phyloP scores from a whole-genome alignment of 1,140 invertebrate species.

The Venturia canescens region DNA sequence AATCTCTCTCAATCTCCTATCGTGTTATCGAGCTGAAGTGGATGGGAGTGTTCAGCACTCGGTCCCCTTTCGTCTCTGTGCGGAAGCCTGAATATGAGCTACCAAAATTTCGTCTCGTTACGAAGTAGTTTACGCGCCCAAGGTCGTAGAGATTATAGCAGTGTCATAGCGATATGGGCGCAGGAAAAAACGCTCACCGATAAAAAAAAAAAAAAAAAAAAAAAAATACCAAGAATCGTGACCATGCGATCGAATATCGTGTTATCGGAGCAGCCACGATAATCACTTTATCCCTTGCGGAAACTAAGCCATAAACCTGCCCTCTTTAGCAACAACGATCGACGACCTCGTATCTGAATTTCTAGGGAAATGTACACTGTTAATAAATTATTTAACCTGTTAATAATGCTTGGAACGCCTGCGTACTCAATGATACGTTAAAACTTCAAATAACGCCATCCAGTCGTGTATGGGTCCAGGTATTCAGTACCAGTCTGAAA shows the following conservation, averaged over 20 bases:
- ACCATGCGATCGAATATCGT: not conserved
- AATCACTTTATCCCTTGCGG: not conserved
- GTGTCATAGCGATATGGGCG: not conserved
- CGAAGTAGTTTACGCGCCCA: not conserved
- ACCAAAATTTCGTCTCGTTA: not conserved
- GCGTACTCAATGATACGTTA: too few relatives aligned
- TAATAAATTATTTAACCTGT: too few relatives aligned
- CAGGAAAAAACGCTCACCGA: too few relatives aligned
- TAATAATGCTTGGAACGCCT: too few relatives aligned
- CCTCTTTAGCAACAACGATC: not conserved
- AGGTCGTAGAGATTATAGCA: not conserved
- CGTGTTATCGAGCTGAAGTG: not conserved
- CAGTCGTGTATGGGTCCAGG: too few relatives aligned
- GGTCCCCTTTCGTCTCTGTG: not conserved
- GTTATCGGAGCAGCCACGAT: not conserved
- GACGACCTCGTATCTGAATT: too few relatives aligned
- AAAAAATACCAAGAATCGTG: not conserved
- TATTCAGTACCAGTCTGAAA: too few relatives aligned
- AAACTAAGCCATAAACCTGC: not conserved
- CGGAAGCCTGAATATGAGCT: constrained; percentile 20
- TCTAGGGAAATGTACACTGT: too few relatives aligned
- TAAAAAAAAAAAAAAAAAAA: not conserved
- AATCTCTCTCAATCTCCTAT: not conserved
- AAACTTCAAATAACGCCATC: too few relatives aligned
- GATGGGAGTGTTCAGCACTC: not conserved